Evolutionary conservation across 2,113 vertebrate genomes (phyloP).

Genomic region (Pogona vitticeps): DNA sequence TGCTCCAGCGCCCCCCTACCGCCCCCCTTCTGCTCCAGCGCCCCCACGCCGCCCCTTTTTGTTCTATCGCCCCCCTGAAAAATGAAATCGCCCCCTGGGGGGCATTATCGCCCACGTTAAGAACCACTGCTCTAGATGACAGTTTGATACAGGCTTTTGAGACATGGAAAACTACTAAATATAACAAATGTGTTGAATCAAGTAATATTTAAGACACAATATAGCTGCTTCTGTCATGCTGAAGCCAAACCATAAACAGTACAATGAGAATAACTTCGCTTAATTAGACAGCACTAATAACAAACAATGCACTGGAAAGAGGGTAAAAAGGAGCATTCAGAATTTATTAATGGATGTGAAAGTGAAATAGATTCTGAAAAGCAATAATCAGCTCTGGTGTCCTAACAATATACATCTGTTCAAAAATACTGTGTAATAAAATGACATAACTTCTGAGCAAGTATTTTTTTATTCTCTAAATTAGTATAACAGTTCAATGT

Average conservation of each 20-base stretch:
- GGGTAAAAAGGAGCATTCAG: neutral
- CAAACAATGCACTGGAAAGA: neutral
- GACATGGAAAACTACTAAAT: too few species aligned
- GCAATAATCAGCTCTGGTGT: neutral
- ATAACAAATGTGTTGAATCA: too few species aligned
- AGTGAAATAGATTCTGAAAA: too few species aligned
- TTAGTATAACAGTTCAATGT: conserved; percentile 46
- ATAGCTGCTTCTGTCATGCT: neutral
- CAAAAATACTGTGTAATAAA: neutral
- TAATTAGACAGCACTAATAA: neutral
- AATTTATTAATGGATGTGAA: neutral
- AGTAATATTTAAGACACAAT: too few species aligned
- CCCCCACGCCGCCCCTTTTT: too few species aligned
- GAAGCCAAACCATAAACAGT: neutral
- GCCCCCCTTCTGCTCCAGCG: too few species aligned
- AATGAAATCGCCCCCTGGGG: too few species aligned
- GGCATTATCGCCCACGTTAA: too few species aligned
- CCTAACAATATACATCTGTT: neutral
- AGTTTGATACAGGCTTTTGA: too few species aligned
- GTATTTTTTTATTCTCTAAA: conserved; percentile 62
- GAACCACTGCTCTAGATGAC: too few species aligned
- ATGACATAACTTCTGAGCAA: conserved; percentile 35
- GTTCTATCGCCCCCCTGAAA: too few species aligned
- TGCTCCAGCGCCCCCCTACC: too few species aligned
- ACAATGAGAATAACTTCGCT: neutral